Base-by-base conservation (phyloP, 1,140 invertebrate species). In the Drosophila santomea region DNA sequence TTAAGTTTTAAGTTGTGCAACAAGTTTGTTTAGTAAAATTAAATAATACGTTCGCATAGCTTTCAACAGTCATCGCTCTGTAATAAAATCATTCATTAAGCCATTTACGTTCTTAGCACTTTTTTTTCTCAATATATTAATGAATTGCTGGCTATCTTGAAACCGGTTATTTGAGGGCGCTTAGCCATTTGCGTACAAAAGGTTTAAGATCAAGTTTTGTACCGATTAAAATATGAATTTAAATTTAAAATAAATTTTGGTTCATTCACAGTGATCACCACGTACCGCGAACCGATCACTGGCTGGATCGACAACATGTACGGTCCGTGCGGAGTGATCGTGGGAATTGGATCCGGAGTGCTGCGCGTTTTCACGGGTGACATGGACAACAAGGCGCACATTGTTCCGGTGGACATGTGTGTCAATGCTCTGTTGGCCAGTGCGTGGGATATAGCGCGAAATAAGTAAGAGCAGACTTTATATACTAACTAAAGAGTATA, bases 301-400 rank as follows among this genome's bases (percentile, higher is more conserved):
- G 96, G 96, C 6, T 98, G 97, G 96, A 97, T 98, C 41, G 97
- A 98, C 91, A 99, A 98, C 84, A 94, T 97, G 90, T 98, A 98
- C 91, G 97, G 97, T 38, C 97, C 97, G 4, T 97, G 96, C 61
- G 97, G 96, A 45, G 93, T 96, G 2, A 92, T 95, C 25, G 95
- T 95, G 20, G 95, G 95, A 14, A 95, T 95, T 28, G 96, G 95
- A 5, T 95, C 96, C 38, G 97, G 97, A 20, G 93, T 98, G 1
- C 90, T 98, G 20, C 94, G 96, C 57, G 95, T 96, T 4, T 94
- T 97, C 71, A 93, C 94, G 50, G 95, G 95, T 77, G 93, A 95
- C 64, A 91, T 92, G 3, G 92, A 94, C 17, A 94, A 94, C 11
- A 92, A 94, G 17, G 96, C 96, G 0, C 96, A 98, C 80, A 93